Evolutionary conservation across 1,140 invertebrate genomes (phyloP).

Genomic region (Pogonognathellus flavescens): DNA sequence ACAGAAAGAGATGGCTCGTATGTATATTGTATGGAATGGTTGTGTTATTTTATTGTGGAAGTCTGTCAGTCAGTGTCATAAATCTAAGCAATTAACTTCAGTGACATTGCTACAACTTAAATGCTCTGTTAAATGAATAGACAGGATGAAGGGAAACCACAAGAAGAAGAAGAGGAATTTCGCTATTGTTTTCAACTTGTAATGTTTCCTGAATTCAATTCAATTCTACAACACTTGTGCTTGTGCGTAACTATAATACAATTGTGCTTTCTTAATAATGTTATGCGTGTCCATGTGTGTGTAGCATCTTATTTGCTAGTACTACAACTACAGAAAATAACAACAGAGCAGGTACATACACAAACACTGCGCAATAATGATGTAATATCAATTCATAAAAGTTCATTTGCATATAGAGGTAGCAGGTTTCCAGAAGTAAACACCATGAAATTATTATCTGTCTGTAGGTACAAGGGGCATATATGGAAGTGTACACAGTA

Average conservation of each 20-base stretch:
- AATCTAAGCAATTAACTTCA: slow-evolving; percentile 50
- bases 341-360: too few relatives aligned
- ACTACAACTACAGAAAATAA: too few relatives aligned
- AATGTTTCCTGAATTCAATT: slow-evolving; percentile 45
- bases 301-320: too few relatives aligned
- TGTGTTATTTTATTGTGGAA: slow-evolving; percentile 38
- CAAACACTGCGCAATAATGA: too few relatives aligned
- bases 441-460: too few relatives aligned
- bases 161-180: slow-evolving; percentile 29
- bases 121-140: slow-evolving; percentile 43
- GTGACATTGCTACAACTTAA: slow-evolving; percentile 50
- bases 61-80: slow-evolving; percentile 49
- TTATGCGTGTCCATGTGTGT: too few relatives aligned
- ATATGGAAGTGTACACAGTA: too few relatives aligned
- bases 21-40: too few relatives aligned
- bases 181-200: slow-evolving; percentile 35
- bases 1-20: not conserved
- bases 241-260: not conserved
- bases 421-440: too few relatives aligned
- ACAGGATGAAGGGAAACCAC: slow-evolving; percentile 36
- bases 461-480: too few relatives aligned
- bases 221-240: slow-evolving; percentile 5
- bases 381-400: too few relatives aligned
- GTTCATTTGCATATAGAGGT: too few relatives aligned
- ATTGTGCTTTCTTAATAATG: not conserved